Evolutionary conservation across 2,888 invertebrate genomes (phyloP).

Genomic region (Melieria omissa): DNA sequence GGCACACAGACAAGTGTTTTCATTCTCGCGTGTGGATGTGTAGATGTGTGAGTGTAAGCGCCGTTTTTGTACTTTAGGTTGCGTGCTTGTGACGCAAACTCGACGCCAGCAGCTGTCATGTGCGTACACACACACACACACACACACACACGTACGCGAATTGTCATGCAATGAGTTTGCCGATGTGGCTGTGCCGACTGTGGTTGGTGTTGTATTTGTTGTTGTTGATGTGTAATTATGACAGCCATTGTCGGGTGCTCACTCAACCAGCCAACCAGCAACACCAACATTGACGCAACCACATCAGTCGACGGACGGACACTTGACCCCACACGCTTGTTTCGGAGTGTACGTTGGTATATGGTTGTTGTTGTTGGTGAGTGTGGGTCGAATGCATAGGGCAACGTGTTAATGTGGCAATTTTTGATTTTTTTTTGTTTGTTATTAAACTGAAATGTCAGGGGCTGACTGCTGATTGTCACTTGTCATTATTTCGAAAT

Average conservation of each 20-base stretch:
- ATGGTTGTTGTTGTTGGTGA: no score
- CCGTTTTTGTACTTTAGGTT: not conserved
- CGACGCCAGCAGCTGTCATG: not conserved
- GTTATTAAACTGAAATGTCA: no score
- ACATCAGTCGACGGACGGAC: no score
- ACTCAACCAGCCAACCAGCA: not conserved
- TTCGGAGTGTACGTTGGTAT: no score
- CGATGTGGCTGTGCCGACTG: not conserved
- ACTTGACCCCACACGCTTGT: no score
- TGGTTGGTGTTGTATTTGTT: not conserved
- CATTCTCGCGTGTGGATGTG: slow-evolving; percentile 9
- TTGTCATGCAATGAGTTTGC: slow-evolving; percentile 19
- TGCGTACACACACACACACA: not conserved
- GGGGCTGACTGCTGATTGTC: no score
- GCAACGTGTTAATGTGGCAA: no score
- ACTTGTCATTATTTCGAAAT: no score
- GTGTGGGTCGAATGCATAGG: no score
- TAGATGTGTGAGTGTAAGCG: slow-evolving; percentile 16
- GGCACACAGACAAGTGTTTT: not conserved
- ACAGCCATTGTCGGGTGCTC: not conserved
- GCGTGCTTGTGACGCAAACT: no score
- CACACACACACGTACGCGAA: not conserved
- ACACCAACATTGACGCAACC: slow-evolving; percentile 1
- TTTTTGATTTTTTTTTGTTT: no score
- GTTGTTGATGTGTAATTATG: not conserved